These are phyloP conservation scores for Neodiprion virginianus DNA, from an alignment of 1,140 invertebrate species.

Conservation along the genomic window DNA sequence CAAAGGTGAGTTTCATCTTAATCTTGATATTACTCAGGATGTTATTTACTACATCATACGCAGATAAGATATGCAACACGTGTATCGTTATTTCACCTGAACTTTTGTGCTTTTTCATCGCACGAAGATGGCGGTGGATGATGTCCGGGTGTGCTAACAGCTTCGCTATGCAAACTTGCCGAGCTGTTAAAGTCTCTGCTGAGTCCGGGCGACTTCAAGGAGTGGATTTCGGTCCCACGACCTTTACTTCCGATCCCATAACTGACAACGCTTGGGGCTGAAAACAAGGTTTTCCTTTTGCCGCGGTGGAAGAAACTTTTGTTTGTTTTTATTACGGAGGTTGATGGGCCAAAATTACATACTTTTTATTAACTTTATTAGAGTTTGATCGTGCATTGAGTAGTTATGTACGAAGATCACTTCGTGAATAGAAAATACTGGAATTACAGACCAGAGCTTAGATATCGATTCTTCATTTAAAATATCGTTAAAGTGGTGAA, in stretches of 20 bases:
- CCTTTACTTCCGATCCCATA: neutral
- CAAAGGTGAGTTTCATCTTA: slow-evolving; percentile 1
- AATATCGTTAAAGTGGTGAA: no score
- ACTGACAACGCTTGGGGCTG: slow-evolving; percentile 10
- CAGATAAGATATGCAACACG: no score
- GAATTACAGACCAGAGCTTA: no score
- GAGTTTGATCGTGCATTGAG: no score
- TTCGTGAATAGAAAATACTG: no score
- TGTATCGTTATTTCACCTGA: slow-evolving; percentile 35
- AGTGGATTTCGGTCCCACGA: neutral
- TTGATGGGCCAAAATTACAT: no score
- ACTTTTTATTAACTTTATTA: no score
- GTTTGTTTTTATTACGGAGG: no score
- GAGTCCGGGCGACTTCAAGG: neutral
- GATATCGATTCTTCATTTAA: no score
- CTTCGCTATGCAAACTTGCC: slow-evolving; percentile 16
- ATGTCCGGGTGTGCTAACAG: slow-evolving; percentile 11
- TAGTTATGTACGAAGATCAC: no score
- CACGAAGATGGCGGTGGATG: slow-evolving; percentile 33
- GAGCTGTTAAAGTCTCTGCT: slow-evolving; percentile 14
- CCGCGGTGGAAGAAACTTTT: neutral
- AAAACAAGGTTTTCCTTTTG: neutral
- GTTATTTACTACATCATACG: neutral
- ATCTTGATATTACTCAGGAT: neutral
- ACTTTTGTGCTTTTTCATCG: slow-evolving; percentile 46